Percentiles rank a stretch among this genome's conserved stretches.
Evolutionary conservation across 2,797 vertebrate genomes (phyloP).

Genomic region (Mormyrops boulengeri): DNA sequence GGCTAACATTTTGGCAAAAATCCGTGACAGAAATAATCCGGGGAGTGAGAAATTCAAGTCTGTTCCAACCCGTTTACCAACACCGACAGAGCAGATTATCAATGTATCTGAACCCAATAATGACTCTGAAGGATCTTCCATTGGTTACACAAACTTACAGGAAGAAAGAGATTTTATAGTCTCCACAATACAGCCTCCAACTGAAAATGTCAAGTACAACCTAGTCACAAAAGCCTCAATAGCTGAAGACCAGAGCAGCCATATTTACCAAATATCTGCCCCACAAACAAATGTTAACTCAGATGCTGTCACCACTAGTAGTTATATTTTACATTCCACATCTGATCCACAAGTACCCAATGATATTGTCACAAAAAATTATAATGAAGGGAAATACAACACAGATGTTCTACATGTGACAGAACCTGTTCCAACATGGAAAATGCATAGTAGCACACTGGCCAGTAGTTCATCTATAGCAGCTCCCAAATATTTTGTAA

Average conservation of each 20-base stretch:
- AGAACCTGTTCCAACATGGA: constrained; percentile 31
- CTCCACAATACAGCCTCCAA: constrained; percentile 30
- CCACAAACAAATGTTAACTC: constrained; percentile 28
- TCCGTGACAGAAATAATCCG: constrained; percentile 63
- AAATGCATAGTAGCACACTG: constrained; percentile 38
- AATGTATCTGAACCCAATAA: constrained; percentile 26
- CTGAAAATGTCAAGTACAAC: constrained; percentile 25
- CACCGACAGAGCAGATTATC: constrained; percentile 23
- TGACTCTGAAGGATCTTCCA: constrained; percentile 50
- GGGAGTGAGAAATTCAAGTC: constrained; percentile 43
- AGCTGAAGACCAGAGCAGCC: constrained; percentile 23
- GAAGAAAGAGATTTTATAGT: constrained; percentile 52
- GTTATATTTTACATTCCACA: constrained; percentile 44
- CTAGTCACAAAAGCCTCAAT: constrained; percentile 31
- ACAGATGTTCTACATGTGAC: constrained; percentile 26
- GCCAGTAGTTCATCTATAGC: constrained; percentile 34
- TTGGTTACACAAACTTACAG: constrained; percentile 34
- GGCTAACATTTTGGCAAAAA: constrained; percentile 86
- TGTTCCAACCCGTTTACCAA: constrained; percentile 14
- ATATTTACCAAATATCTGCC: constrained; percentile 32
- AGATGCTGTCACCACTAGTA: constrained; percentile 37
- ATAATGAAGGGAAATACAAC: constrained; percentile 36
- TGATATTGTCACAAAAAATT: constrained; percentile 37
- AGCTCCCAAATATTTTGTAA: background rate
- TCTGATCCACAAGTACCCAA: constrained; percentile 41